Percentiles rank a stretch among this genome's conserved stretches.
These are phyloP conservation scores for Polypedilum vanderplanki DNA, from an alignment of 1,140 invertebrate species.

Conservation along the genomic window DNA sequence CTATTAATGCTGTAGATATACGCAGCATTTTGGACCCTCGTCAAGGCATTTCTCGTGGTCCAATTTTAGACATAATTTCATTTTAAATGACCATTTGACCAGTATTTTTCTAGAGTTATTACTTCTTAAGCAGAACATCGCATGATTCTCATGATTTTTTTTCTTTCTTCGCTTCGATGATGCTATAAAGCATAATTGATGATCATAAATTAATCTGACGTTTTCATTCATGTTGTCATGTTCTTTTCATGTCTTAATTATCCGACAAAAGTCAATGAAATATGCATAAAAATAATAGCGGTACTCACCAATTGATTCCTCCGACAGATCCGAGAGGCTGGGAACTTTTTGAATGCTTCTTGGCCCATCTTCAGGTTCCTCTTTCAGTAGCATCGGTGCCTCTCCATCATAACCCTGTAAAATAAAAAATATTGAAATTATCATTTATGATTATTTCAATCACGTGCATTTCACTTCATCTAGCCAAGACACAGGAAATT, in stretches of 20 bases:
- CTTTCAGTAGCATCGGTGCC: constrained; percentile 37
- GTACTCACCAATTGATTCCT: constrained; percentile 75
- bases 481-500: background rate
- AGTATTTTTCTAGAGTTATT: background rate
- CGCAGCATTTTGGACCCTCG: background rate
- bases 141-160: background rate
- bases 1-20: background rate
- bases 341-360: constrained; percentile 74
- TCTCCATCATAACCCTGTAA: background rate
- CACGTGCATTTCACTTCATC: background rate
- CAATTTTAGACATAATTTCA: background rate
- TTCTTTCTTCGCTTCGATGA: background rate
- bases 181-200: constrained; percentile 16
- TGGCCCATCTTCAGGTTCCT: constrained; percentile 47
- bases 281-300: background rate
- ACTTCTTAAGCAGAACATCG: background rate
- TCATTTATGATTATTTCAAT: background rate
- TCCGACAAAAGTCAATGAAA: background rate
- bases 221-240: background rate
- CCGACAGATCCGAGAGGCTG: constrained; percentile 73
- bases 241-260: constrained; percentile 15
- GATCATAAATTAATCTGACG: constrained; percentile 26
- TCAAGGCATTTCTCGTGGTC: background rate
- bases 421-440: background rate
- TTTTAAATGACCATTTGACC: constrained; percentile 17